phyloP scores from a whole-genome alignment of 2,113 vertebrate species.

The Vulpes lagopus region DNA sequence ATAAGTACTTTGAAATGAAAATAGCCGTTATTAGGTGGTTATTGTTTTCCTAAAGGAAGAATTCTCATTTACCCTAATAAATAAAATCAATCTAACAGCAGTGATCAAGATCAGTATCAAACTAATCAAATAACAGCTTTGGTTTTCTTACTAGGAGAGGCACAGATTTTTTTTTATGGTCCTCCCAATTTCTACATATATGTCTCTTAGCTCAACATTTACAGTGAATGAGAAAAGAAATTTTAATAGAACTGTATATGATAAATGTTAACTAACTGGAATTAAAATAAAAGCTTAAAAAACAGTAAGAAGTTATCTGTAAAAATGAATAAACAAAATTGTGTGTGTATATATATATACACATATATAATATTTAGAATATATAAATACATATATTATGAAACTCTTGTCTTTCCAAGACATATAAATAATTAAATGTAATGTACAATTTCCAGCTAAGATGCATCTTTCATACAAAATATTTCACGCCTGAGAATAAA shows the following conservation, averaged over 20 bases:
- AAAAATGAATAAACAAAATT: not conserved
- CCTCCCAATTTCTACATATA: conserved; percentile 19
- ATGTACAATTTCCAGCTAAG: conserved; percentile 68
- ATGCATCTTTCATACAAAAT: conserved; percentile 37
- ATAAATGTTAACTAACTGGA: not conserved
- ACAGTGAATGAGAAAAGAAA: not conserved
- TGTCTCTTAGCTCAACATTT: conserved; percentile 34
- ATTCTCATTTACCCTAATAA: conserved; percentile 55
- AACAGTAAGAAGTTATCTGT: not conserved
- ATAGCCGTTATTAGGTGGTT: not conserved
- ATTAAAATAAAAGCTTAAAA: not conserved
- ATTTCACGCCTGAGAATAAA: conserved; percentile 35
- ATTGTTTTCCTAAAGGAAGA: not conserved
- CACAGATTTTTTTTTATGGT: not conserved
- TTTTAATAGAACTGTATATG: not conserved
- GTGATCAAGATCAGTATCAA: not conserved
- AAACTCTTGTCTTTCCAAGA: conserved; percentile 21
- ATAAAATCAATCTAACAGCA: conserved; percentile 17
- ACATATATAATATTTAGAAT: too few relatives aligned
- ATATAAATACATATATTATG: not conserved
- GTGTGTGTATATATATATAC: not conserved
- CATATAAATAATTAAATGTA: conserved; percentile 65
- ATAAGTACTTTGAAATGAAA: conserved; percentile 53
- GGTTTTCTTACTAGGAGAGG: not conserved
- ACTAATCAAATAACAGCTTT: conserved; percentile 6